Percentiles rank a stretch among this genome's conserved stretches.
Evolutionary conservation across 2,797 vertebrate species (phyloP).

Genomic region (Aplochiton taeniatus): DNA sequence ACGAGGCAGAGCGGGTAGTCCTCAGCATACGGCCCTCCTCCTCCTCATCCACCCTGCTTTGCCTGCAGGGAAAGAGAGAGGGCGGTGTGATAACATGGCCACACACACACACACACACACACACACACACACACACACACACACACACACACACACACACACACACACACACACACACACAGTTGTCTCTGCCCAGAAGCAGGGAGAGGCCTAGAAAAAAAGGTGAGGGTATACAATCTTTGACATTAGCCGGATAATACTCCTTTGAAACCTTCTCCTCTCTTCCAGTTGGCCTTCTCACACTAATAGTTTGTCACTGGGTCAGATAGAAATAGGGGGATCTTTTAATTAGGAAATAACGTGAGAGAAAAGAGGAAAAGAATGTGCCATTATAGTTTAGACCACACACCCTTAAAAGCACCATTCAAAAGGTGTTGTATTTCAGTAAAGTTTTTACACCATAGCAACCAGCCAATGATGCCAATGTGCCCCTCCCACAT

Average conservation of each 20-base stretch:
- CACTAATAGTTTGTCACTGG: too few species aligned
- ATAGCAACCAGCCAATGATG: constrained; percentile 30
- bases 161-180: neutral
- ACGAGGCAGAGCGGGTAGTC: constrained; percentile 32
- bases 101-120: constrained; percentile 1
- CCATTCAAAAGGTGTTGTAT: constrained; percentile 41
- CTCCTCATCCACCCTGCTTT: neutral
- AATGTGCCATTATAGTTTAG: too few species aligned
- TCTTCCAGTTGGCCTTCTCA: too few species aligned
- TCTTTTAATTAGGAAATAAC: too few species aligned
- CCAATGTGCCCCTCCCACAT: constrained; percentile 6
- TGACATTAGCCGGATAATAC: too few species aligned
- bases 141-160: constrained; percentile 3
- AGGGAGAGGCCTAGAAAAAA: too few species aligned
- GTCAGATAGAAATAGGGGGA: too few species aligned
- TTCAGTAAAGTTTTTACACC: constrained; percentile 23
- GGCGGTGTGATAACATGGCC: neutral
- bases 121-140: constrained; percentile 1
- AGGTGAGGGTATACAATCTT: too few species aligned
- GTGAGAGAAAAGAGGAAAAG: too few species aligned
- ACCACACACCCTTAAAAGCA: constrained; percentile 4
- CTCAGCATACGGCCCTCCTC: neutral
- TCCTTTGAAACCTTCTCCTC: too few species aligned
- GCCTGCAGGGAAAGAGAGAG: constrained; percentile 6
- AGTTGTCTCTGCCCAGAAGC: neutral